phyloP scores from a whole-genome alignment of 2,113 vertebrate genomes.

The Nipponia nippon region DNA sequence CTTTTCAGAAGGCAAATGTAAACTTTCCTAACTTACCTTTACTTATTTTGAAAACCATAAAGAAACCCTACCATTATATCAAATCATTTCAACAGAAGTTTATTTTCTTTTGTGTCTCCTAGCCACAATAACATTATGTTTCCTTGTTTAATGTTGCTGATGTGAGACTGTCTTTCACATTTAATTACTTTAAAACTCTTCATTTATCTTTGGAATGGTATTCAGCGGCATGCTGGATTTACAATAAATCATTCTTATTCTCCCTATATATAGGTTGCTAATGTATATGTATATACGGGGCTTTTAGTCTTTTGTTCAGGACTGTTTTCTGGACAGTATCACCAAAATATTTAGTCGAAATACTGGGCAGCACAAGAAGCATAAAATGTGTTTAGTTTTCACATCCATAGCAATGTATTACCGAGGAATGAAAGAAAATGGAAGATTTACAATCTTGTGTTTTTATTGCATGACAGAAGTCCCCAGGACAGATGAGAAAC shows the following conservation, averaged over 20 bases:
- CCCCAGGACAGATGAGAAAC: background rate
- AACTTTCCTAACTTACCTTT: background rate
- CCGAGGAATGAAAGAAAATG: background rate
- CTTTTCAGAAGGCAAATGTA: background rate
- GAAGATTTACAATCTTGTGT: background rate
- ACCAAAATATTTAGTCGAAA: slow-evolving; percentile 43
- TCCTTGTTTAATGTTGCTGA: background rate
- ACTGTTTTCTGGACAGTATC: background rate
- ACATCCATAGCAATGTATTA: background rate
- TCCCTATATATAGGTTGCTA: background rate
- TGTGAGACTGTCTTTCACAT: background rate
- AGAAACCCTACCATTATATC: background rate
- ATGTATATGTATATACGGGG: background rate
- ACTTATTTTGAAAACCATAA: background rate
- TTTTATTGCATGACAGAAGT: background rate
- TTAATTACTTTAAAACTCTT: background rate
- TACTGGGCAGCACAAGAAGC: background rate
- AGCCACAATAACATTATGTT: background rate
- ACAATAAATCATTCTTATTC: background rate
- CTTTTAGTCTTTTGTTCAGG: background rate
- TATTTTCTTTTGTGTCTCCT: background rate
- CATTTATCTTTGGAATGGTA: background rate
- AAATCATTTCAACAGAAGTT: background rate
- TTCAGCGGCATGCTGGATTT: background rate
- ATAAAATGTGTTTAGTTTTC: background rate